phyloP scores from a whole-genome alignment of 2,888 invertebrate genomes.

The Hypsopygia costalis region DNA sequence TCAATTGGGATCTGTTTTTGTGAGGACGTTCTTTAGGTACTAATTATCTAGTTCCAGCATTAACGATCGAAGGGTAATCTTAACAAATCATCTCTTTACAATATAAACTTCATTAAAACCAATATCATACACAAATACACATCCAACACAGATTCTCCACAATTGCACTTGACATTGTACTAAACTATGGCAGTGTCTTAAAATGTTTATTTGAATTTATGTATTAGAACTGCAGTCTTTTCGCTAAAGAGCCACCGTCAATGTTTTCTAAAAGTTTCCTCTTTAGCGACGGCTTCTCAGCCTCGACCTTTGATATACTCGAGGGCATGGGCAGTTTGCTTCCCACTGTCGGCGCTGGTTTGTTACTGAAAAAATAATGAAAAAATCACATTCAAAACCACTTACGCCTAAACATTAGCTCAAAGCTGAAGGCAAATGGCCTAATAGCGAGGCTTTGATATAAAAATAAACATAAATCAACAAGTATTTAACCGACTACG shows the following conservation, averaged over 20 bases:
- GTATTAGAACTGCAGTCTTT: conserved; percentile 83
- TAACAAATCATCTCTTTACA: too few species aligned
- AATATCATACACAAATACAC: conserved; percentile 19
- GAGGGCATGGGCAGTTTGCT: conserved; percentile 90
- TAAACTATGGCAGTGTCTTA: conserved; percentile 28
- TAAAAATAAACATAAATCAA: too few species aligned
- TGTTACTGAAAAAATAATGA: conserved; percentile 81
- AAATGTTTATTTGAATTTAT: conserved; percentile 16
- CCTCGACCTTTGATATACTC: conserved; percentile 80
- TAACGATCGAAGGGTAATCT: too few species aligned
- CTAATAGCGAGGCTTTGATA: too few species aligned
- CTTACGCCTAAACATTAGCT: too few species aligned
- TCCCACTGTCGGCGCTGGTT: conserved; percentile 92
- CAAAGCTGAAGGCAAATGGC: too few species aligned
- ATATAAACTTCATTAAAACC: neutral
- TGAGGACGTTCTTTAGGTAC: too few species aligned
- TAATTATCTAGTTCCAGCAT: too few species aligned
- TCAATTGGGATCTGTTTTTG: too few species aligned
- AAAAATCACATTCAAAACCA: too few species aligned
- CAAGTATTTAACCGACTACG: too few species aligned
- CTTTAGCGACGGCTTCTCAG: conserved; percentile 86
- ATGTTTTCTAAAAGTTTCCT: conserved; percentile 86
- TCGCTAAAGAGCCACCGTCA: conserved; percentile 85
- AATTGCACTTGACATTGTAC: conserved; percentile 45
- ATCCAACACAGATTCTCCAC: conserved; percentile 5